Evolutionary conservation across 2,113 vertebrate genomes (phyloP).

Genomic region (Limanda limanda): DNA sequence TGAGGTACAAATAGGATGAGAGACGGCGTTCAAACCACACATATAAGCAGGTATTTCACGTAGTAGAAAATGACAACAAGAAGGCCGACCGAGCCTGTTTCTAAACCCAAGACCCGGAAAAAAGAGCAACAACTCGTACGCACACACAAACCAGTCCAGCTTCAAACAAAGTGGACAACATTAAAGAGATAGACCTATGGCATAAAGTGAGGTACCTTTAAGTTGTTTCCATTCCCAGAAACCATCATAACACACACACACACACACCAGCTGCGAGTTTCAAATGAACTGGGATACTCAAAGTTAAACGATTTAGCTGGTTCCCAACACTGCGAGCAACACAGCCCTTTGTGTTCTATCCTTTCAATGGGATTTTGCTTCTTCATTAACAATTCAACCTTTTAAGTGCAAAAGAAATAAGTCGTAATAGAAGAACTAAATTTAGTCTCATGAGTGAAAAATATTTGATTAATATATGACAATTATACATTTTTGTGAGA

Average conservation of each 20-base stretch:
- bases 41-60: slow-evolving; percentile 2
- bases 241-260: background rate
- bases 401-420: slow-evolving; percentile 15
- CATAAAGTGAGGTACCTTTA: slow-evolving; percentile 23
- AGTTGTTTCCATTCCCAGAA: background rate
- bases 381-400: background rate
- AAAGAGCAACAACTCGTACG: background rate
- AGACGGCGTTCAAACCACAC: background rate
- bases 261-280: background rate
- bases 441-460: too few species aligned
- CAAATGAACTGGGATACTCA: background rate
- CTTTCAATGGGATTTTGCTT: slow-evolving; percentile 31
- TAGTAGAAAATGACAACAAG: too few species aligned
- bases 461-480: too few species aligned
- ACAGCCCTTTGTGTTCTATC: background rate
- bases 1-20: slow-evolving; percentile 14
- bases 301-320: slow-evolving; percentile 15
- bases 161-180: slow-evolving; percentile 9
- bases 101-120: background rate
- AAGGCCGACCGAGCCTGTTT: too few species aligned
- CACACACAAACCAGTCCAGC: background rate
- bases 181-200: slow-evolving; percentile 17
- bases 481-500: too few species aligned
- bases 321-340: slow-evolving; percentile 24
- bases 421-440: background rate